These are phyloP conservation scores for Triops longicaudatus DNA, from an alignment of 1,140 invertebrate species.

Conservation along the genomic window DNA sequence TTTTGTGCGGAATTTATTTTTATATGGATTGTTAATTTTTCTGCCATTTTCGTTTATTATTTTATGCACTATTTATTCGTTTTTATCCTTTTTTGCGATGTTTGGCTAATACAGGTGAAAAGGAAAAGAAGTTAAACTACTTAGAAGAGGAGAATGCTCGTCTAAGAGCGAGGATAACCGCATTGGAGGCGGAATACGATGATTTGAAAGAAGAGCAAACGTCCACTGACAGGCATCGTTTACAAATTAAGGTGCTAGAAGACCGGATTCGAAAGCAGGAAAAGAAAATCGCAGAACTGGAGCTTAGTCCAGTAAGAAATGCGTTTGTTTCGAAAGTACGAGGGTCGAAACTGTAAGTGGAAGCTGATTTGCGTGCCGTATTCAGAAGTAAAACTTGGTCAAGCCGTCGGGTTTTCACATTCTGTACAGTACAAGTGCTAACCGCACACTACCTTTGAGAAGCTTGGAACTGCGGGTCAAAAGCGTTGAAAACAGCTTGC, in stretches of 20 bases:
- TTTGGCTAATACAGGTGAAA: constrained; percentile 3
- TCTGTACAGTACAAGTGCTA: too few species aligned
- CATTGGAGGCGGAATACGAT: background rate
- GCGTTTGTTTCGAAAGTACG: background rate
- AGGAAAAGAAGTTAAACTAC: background rate
- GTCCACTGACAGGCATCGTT: constrained; percentile 13
- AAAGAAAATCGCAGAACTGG: constrained; percentile 19
- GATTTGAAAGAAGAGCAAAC: constrained; percentile 22
- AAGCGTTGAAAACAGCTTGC: too few species aligned
- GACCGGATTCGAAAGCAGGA: constrained; percentile 20
- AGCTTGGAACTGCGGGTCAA: too few species aligned
- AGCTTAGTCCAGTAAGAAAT: background rate
- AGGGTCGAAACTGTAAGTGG: too few species aligned
- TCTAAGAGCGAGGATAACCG: background rate
- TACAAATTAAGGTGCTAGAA: constrained; percentile 20
- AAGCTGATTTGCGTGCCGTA: too few species aligned
- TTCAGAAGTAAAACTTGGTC: too few species aligned
- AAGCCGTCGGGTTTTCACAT: too few species aligned
- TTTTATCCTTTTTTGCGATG: background rate
- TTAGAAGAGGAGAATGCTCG: constrained; percentile 22
- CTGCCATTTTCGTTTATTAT: too few species aligned
- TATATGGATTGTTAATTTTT: too few species aligned
- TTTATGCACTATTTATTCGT: too few species aligned
- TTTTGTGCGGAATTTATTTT: too few species aligned
- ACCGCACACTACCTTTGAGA: background rate